Percentiles rank a stretch among this genome's conserved stretches.
Conservation (phyloP, 2,888 invertebrate genomes). For the Cylindroiulus punctatus region DNA sequence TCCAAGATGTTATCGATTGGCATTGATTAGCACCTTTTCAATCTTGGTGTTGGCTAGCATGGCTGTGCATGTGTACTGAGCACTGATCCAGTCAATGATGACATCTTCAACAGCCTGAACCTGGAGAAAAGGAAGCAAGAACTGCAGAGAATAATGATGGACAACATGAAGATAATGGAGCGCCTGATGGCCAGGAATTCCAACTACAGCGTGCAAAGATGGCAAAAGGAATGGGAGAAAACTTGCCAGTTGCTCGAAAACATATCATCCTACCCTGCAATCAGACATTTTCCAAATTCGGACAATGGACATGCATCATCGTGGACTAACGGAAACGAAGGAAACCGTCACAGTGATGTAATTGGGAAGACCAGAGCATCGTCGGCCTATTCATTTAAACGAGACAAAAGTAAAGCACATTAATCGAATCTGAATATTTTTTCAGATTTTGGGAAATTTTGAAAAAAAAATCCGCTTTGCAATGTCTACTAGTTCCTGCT, state of each 20-base stretch:
- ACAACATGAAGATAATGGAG: slow-evolving; percentile 49
- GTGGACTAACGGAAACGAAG: background rate
- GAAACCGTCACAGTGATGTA: background rate
- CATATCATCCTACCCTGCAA: slow-evolving; percentile 32
- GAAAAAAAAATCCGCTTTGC: no score
- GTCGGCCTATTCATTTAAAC: background rate
- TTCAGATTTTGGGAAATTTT: no score
- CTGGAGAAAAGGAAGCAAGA: slow-evolving; percentile 52
- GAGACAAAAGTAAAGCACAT: background rate
- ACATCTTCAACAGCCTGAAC: slow-evolving; percentile 15
- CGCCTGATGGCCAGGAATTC: slow-evolving; percentile 37
- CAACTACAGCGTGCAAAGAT: slow-evolving; percentile 49
- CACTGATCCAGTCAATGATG: background rate
- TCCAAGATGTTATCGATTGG: no score
- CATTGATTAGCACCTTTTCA: background rate
- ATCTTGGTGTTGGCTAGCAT: background rate
- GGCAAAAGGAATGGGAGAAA: slow-evolving; percentile 53
- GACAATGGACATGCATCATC: slow-evolving; percentile 13
- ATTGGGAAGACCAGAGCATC: background rate
- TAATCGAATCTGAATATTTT: background rate
- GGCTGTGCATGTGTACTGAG: background rate
- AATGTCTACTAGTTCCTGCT: no score
- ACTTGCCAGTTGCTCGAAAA: slow-evolving; percentile 38
- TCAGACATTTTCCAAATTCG: background rate
- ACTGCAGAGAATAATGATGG: slow-evolving; percentile 30